Evolutionary conservation across 2,888 invertebrate species (phyloP).

Genomic region (Pomacea canaliculata): DNA sequence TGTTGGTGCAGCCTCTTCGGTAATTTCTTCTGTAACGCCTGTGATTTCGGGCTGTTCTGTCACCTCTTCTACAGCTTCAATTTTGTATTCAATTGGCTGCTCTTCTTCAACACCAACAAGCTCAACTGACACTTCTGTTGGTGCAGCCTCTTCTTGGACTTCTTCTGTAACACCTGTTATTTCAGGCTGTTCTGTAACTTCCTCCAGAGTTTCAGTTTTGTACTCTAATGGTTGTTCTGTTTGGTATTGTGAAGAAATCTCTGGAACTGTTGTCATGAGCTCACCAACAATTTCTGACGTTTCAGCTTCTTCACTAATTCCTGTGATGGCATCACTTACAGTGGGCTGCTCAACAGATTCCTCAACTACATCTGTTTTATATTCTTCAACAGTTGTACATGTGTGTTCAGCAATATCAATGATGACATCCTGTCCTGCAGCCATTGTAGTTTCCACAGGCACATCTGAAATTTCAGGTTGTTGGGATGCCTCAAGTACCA

Average conservation of each 20-base stretch:
- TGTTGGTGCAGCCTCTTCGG: constrained; percentile 20
- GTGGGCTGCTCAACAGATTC: constrained; percentile 25
- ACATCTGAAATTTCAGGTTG: constrained; percentile 21
- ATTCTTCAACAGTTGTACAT: constrained; percentile 6
- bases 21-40: constrained; percentile 19
- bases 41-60: constrained; percentile 33
- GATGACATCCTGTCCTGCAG: constrained; percentile 5
- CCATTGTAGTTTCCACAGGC: constrained; percentile 21
- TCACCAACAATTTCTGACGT: constrained; percentile 12
- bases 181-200: constrained; percentile 34
- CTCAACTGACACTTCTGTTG: constrained; percentile 27
- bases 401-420: constrained; percentile 8
- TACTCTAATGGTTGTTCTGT: constrained; percentile 30
- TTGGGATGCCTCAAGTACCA: constrained; percentile 29
- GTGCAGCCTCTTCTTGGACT: constrained; percentile 25
- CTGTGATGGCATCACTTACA: constrained; percentile 17
- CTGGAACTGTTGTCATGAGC: constrained; percentile 6
- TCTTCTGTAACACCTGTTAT: constrained; percentile 27
- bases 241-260: constrained; percentile 15
- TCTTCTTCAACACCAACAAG: constrained; percentile 25
- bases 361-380: constrained; percentile 30
- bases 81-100: constrained; percentile 30
- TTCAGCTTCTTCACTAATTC: constrained; percentile 4
- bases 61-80: constrained; percentile 33
- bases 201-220: constrained; percentile 35